Percentiles rank a stretch among this genome's conserved stretches.
phyloP scores from a whole-genome alignment of 2,113 vertebrate species.

The Montifringilla adamsi region DNA sequence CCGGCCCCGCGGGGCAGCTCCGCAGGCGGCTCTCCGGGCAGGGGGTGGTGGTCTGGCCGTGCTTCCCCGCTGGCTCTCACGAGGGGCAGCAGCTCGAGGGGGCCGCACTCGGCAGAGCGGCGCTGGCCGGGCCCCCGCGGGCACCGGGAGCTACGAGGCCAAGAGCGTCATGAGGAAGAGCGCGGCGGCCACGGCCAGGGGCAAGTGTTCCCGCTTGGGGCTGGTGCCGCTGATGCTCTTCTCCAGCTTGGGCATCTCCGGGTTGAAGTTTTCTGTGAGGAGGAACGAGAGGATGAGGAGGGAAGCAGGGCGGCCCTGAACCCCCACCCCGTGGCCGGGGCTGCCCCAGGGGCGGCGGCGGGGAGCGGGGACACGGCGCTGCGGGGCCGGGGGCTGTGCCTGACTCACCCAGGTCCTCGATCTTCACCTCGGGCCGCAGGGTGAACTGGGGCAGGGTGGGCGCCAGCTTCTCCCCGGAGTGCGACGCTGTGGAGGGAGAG shows the following conservation, averaged over 20 bases:
- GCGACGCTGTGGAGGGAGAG: slow-evolving; percentile 79
- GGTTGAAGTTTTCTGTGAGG: slow-evolving; percentile 85
- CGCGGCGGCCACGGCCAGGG: slow-evolving; percentile 84
- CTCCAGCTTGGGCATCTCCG: slow-evolving; percentile 91
- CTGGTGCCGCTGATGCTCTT: slow-evolving; percentile 96
- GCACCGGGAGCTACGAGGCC: slow-evolving; percentile 83
- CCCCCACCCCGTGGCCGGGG: background rate
- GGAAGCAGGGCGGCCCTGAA: background rate
- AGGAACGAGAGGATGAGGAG: background rate
- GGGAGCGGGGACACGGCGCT: background rate
- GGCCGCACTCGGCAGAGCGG: slow-evolving; percentile 2
- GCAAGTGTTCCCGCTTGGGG: slow-evolving; percentile 89
- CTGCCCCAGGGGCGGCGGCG: background rate
- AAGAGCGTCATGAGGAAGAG: slow-evolving; percentile 85
- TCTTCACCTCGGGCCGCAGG: slow-evolving; percentile 90
- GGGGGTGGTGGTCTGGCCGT: background rate
- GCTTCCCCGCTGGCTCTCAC: background rate
- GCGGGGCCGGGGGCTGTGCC: background rate
- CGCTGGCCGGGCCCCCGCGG: background rate
- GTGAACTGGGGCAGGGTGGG: slow-evolving; percentile 92
- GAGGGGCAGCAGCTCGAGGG: slow-evolving; percentile 48
- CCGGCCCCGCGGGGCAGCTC: background rate
- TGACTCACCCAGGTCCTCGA: slow-evolving; percentile 90
- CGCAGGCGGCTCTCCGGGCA: background rate
- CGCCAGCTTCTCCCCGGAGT: slow-evolving; percentile 83